Percentiles rank a stretch among this genome's conserved stretches.
These are phyloP conservation scores for Alectura lathami DNA, from an alignment of 2,113 vertebrate genomes.

Conservation along the genomic window DNA sequence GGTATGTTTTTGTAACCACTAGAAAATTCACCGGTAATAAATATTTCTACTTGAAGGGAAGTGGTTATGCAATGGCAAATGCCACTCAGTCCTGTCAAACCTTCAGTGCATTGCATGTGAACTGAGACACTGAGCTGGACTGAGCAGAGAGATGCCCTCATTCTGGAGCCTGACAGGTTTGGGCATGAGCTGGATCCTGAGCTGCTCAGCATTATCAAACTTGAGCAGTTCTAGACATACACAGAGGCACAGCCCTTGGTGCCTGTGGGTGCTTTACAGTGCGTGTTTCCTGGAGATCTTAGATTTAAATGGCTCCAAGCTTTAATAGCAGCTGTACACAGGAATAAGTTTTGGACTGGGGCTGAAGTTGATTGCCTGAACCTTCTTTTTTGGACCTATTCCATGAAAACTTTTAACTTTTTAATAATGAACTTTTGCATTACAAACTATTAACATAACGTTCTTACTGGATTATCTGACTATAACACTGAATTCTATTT, in stretches of 20 bases:
- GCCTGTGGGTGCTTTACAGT: background rate
- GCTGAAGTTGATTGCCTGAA: background rate
- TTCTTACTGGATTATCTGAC: background rate
- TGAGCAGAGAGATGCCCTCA: background rate
- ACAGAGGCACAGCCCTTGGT: background rate
- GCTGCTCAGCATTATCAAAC: background rate
- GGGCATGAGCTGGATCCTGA: background rate
- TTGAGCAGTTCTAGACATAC: background rate
- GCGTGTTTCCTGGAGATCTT: background rate
- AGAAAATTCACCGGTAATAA: background rate
- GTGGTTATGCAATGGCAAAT: background rate
- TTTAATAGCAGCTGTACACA: background rate
- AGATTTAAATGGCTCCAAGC: background rate
- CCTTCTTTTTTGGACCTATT: background rate
- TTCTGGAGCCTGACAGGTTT: background rate
- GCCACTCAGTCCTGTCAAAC: background rate
- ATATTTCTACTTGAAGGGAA: background rate
- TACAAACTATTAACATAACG: background rate
- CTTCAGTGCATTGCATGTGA: rapidly evolving
- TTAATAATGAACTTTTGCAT: background rate
- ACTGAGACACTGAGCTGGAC: background rate
- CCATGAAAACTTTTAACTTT: background rate
- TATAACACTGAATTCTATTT: background rate
- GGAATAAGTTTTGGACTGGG: background rate
- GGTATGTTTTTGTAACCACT: background rate